Evolutionary conservation across 2,888 invertebrate species (phyloP).

Genomic region (Stenchaetothrips biformis): DNA sequence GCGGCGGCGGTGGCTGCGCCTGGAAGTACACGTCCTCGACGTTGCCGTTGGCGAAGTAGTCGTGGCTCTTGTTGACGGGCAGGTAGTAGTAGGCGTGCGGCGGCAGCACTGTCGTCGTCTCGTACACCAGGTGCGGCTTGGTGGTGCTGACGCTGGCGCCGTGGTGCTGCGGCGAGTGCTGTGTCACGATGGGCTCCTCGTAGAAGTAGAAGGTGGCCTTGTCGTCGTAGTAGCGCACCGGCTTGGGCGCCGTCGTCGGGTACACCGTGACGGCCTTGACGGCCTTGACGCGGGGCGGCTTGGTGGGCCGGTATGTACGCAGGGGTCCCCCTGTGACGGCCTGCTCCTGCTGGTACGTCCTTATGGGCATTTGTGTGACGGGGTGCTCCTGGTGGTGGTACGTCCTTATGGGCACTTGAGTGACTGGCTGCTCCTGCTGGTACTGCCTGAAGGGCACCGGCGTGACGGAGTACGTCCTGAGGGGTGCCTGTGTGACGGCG

Average conservation of each 20-base stretch:
- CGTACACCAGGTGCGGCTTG: slow-evolving; percentile 34
- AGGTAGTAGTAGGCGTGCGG: slow-evolving; percentile 36
- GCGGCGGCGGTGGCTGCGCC: background rate
- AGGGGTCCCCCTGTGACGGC: background rate
- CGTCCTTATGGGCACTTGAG: background rate
- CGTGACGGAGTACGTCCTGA: background rate
- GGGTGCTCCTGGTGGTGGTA: background rate
- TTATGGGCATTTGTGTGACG: background rate
- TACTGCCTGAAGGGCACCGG: background rate
- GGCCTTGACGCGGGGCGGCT: slow-evolving; percentile 35
- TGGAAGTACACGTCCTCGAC: slow-evolving; percentile 25
- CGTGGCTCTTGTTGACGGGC: slow-evolving; percentile 35
- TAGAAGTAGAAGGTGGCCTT: slow-evolving; percentile 62
- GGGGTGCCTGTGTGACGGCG: background rate
- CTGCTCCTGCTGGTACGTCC: background rate
- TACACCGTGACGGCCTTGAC: slow-evolving; percentile 38
- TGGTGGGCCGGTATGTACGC: background rate
- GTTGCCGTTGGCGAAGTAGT: slow-evolving; percentile 33
- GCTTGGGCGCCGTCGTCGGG: slow-evolving; percentile 28
- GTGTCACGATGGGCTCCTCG: slow-evolving; percentile 50
- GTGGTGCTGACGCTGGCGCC: slow-evolving; percentile 35
- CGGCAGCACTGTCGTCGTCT: slow-evolving; percentile 40
- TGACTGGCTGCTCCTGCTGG: background rate
- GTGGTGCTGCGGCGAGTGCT: slow-evolving; percentile 32
- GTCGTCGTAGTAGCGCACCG: slow-evolving; percentile 30